phyloP scores from a whole-genome alignment of 2,888 invertebrate genomes.

The Napeogenes inachia region DNA sequence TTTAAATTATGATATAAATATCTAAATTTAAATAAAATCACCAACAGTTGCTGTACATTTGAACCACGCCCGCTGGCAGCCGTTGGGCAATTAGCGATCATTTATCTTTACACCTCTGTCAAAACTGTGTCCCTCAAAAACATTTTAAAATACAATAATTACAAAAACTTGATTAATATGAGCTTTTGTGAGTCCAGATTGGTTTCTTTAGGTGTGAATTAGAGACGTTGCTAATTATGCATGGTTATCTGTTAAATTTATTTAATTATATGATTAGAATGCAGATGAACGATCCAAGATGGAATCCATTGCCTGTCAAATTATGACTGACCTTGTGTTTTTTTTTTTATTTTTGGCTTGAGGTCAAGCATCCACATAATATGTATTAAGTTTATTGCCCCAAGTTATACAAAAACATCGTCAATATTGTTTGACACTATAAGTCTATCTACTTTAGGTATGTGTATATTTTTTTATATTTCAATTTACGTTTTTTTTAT shows the following conservation, averaged over 20 bases:
- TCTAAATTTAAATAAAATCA: constrained; percentile 11
- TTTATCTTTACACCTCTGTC: constrained; percentile 70
- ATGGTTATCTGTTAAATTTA: constrained; percentile 68
- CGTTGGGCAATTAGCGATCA: constrained; percentile 63
- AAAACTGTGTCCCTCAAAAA: constrained; percentile 72
- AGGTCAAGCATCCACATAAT: too few species aligned
- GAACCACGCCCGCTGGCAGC: constrained; percentile 47
- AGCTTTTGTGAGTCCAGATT: constrained; percentile 53
- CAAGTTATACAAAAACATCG: too few species aligned
- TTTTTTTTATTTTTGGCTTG: neutral
- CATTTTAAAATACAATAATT: constrained; percentile 68
- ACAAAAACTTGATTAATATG: constrained; percentile 62
- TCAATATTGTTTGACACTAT: too few species aligned
- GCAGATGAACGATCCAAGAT: constrained; percentile 41
- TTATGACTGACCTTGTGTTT: constrained; percentile 2
- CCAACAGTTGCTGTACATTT: constrained; percentile 43
- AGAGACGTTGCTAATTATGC: constrained; percentile 70
- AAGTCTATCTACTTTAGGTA: too few species aligned
- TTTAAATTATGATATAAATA: neutral
- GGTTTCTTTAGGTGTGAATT: constrained; percentile 67
- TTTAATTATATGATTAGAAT: constrained; percentile 62
- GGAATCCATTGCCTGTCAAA: constrained; percentile 43
- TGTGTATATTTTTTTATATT: too few species aligned
- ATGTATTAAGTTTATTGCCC: too few species aligned
- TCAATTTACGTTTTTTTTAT: too few species aligned